Percentiles rank a stretch among this genome's conserved stretches.
Conservation (phyloP, 2,888 invertebrate species). For the Drosophila rellima region DNA sequence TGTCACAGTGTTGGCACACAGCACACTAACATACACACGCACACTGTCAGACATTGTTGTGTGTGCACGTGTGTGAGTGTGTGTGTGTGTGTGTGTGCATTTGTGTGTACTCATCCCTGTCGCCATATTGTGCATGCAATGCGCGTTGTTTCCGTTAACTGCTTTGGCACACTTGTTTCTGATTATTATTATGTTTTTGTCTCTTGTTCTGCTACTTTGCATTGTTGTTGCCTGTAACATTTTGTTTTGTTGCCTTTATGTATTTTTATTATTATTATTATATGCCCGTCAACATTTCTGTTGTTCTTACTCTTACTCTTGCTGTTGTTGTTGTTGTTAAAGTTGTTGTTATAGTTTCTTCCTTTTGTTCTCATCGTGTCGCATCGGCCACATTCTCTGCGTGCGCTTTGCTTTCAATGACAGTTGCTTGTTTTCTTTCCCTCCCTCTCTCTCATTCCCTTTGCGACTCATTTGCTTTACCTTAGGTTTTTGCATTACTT, state of each 20-base stretch:
- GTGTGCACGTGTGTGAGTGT: neutral
- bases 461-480: conserved; percentile 27
- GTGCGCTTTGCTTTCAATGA: conserved; percentile 32
- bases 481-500: conserved; percentile 48
- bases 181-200: conserved; percentile 80
- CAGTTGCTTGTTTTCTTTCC: conserved; percentile 25
- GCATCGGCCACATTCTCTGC: conserved; percentile 43
- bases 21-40: conserved; percentile 13
- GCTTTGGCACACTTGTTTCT: conserved; percentile 83
- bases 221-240: conserved; percentile 47
- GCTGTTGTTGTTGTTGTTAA: conserved; percentile 26
- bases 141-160: conserved; percentile 82
- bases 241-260: conserved; percentile 55
- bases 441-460: neutral
- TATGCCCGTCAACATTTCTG: conserved; percentile 57
- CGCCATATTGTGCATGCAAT: conserved; percentile 80
- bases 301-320: conserved; percentile 19
- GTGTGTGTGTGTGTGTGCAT: neutral
- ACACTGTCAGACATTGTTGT: neutral
- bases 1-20: conserved; percentile 62
- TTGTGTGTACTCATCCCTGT: conserved; percentile 54
- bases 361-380: conserved; percentile 55
- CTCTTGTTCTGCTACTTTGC: conserved; percentile 70
- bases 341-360: conserved; percentile 44
- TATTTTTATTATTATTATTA: conserved; percentile 58